A percentile compares a stretch with the other conserved stretches of the same genome.
phyloP scores from a whole-genome alignment of 2,888 invertebrate species.

The Autographa pulchrina region DNA sequence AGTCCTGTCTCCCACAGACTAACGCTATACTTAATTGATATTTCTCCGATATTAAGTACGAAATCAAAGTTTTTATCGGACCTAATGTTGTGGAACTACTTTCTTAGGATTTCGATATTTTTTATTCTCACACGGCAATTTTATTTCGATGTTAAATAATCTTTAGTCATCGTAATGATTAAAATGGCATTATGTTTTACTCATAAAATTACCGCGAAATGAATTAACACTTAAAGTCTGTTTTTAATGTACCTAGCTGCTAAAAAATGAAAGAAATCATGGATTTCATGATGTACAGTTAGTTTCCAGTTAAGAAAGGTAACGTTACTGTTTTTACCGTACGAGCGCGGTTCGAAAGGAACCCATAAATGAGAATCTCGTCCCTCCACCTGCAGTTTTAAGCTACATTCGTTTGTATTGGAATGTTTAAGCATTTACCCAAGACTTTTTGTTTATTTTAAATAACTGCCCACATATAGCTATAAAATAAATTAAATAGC shows the following conservation, averaged over 20 bases:
- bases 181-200: not conserved
- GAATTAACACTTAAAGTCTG: slow-evolving; percentile 1
- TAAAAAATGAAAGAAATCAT: slow-evolving; percentile 6
- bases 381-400: slow-evolving; percentile 19
- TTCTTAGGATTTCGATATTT: not conserved
- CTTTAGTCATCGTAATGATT: not conserved
- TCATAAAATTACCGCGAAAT: slow-evolving; percentile 5
- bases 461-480: not conserved
- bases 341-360: slow-evolving; percentile 54
- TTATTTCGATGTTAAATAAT: not conserved
- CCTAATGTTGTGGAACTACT: not conserved
- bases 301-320: slow-evolving; percentile 53
- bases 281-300: slow-evolving; percentile 41
- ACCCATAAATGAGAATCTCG: slow-evolving; percentile 30
- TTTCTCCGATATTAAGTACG: slow-evolving; percentile 42
- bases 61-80: slow-evolving; percentile 34
- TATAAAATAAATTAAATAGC: not conserved
- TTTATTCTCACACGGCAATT: not conserved
- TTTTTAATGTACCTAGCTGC: slow-evolving; percentile 4
- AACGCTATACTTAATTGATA: slow-evolving; percentile 48
- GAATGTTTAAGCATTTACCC: not conserved
- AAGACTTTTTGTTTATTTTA: not conserved
- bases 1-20: slow-evolving; percentile 45
- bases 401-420: slow-evolving; percentile 3
- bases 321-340: slow-evolving; percentile 56